Conservation (phyloP, 1,140 invertebrate genomes). For the Drosophila orena region DNA sequence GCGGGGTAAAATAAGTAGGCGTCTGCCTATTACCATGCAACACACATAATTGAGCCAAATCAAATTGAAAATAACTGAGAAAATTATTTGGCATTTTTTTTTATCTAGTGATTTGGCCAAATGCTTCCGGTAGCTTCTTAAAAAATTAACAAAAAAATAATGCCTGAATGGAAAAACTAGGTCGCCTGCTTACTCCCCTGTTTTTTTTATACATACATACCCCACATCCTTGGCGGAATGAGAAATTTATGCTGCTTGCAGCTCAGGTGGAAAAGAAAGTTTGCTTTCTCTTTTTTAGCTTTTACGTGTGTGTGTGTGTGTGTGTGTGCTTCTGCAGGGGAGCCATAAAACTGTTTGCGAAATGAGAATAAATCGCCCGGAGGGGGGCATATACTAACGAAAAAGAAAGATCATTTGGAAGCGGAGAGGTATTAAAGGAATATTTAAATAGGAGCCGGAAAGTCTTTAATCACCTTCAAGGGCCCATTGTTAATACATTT, state of each 20-base stretch:
- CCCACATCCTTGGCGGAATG: slow-evolving; percentile 8
- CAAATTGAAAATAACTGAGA: slow-evolving; percentile 31
- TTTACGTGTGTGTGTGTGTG: too few relatives aligned
- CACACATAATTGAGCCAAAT: slow-evolving; percentile 35
- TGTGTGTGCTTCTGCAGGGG: slow-evolving; percentile 10
- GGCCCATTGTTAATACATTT: not conserved
- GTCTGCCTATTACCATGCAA: slow-evolving; percentile 6
- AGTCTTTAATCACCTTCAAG: slow-evolving; percentile 20
- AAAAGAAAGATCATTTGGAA: slow-evolving; percentile 10
- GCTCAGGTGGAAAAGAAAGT: slow-evolving; percentile 44
- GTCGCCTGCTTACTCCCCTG: slow-evolving; percentile 16
- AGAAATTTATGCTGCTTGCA: slow-evolving; percentile 33
- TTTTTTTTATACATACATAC: not conserved
- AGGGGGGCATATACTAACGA: slow-evolving; percentile 19
- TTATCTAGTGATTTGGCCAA: slow-evolving; percentile 13
- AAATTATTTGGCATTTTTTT: not conserved
- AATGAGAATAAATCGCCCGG: slow-evolving; percentile 42
- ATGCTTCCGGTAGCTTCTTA: slow-evolving; percentile 26
- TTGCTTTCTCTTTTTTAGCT: slow-evolving; percentile 14
- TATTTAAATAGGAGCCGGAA: slow-evolving; percentile 12
- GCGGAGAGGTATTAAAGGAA: slow-evolving; percentile 6
- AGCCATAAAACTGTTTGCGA: slow-evolving; percentile 49
- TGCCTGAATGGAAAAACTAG: slow-evolving; percentile 19
- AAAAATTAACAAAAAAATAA: slow-evolving; percentile 11
- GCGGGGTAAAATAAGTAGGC: not conserved